A percentile compares a stretch with the other conserved stretches of the same genome.
These are phyloP conservation scores for Mionectes olivaceus DNA, from an alignment of 2,797 vertebrate species.

Conservation along the genomic window DNA sequence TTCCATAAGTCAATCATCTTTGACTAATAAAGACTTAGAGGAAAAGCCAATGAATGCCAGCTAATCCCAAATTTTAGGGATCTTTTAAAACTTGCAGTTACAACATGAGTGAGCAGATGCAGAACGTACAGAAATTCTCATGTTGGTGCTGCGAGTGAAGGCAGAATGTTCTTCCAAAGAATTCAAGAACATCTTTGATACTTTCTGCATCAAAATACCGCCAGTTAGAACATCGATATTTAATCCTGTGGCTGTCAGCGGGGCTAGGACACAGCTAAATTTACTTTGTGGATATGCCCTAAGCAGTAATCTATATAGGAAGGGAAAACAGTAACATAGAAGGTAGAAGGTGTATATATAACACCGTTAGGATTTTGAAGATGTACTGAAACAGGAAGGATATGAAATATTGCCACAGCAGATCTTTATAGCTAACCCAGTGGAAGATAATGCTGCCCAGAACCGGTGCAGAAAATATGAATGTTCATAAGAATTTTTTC, in stretches of 20 bases:
- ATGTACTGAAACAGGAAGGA: neutral
- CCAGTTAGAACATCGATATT: neutral
- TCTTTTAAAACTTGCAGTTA: neutral
- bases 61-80: neutral
- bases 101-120: neutral
- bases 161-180: neutral
- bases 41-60: neutral
- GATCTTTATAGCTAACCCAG: neutral
- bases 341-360: neutral
- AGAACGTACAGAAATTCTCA: neutral
- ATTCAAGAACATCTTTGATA: neutral
- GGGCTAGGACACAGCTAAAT: neutral
- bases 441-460: neutral
- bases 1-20: neutral
- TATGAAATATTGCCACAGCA: neutral
- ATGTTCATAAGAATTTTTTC: neutral
- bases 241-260: neutral
- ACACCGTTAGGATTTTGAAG: neutral
- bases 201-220: neutral
- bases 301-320: neutral
- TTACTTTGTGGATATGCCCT: neutral
- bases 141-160: fast-evolving
- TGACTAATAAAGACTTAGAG: neutral
- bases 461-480: neutral
- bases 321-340: neutral